Evolutionary conservation across 2,888 invertebrate species (phyloP), one percentile per base, ranked within the genome.

Genomic region (Plagodis dolabraria): DNA sequence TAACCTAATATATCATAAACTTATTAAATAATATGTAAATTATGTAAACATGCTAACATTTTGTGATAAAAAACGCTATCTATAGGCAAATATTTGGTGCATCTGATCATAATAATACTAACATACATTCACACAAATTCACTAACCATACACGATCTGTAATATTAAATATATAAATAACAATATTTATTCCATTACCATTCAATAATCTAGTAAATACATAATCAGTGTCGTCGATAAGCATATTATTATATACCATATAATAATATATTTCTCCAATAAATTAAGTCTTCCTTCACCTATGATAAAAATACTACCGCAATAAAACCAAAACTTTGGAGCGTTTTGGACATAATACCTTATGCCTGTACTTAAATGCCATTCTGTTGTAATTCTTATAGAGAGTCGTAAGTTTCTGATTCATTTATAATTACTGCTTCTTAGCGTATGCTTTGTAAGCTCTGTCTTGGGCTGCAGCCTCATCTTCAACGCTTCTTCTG

Each of bases 401-500:
- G 80, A 72, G 87, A 89, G 89, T 91, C 91, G 87, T 86, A 86
- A 85, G 79, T 71, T 57, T 64, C 43, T 42, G 45, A 42, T 38
- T 51, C 69, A 66, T 60, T 63, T 10, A 40, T 40, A 68, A 65
- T 59, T 87, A 89, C 71, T 90, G 91, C 62, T 86, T 84, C 67
- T 83, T 82, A 45, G 87, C 85, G 68, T 94, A 93, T 47, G 94
- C 94, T 68, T 93, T 93, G 75, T 95, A 95, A 33, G 94, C 94
- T 75, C 94, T 94, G 52, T 95, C 94, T 70, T 95, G 95, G 72
- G 94, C 94, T 45, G 94, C 92, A 55, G 94, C 94, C 73, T 94
- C 95, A 52, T 94, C 94, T 76, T 90, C 93, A 46, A 93, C 93
- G 73, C 93, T 94, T 64, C 94, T 86, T 70, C 94, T 94, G 80